Conservation (phyloP, 2,797 vertebrate species). For the Poeciliopsis paucimaculata region DNA sequence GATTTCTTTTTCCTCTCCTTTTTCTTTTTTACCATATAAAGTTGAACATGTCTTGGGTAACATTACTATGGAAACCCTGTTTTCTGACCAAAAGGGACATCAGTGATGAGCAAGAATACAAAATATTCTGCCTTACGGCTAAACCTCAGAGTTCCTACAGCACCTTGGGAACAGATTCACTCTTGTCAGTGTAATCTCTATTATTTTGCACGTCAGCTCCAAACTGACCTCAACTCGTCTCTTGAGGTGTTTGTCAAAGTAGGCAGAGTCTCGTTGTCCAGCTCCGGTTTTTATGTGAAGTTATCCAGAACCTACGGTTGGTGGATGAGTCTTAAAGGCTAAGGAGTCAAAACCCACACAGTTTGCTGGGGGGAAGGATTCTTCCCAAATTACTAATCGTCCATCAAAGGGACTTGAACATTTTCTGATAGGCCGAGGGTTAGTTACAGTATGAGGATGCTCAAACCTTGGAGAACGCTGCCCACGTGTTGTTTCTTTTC, state of each 20-base stretch:
- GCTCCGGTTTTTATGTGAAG: background rate
- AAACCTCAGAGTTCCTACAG: background rate
- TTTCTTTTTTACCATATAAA: rapidly evolving
- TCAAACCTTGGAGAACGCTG: background rate
- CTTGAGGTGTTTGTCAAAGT: slow-evolving; percentile 7
- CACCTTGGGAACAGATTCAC: background rate
- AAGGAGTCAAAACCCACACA: slow-evolving; percentile 39
- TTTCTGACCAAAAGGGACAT: background rate
- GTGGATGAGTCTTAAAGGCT: slow-evolving; percentile 24
- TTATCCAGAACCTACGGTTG: background rate
- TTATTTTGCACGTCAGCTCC: background rate
- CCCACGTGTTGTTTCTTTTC: slow-evolving; percentile 1
- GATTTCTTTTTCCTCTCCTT: background rate
- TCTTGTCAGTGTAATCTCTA: background rate
- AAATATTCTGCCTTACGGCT: background rate
- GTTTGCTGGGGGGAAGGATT: slow-evolving; percentile 15
- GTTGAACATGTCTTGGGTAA: background rate
- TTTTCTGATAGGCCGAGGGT: background rate
- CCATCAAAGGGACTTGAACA: background rate
- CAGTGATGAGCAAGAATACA: background rate
- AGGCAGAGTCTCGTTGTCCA: slow-evolving; percentile 22
- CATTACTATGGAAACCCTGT: slow-evolving; percentile 60
- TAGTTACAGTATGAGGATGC: background rate
- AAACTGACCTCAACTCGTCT: slow-evolving; percentile 8
- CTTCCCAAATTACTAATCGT: slow-evolving; percentile 7